phyloP scores from a whole-genome alignment of 2,797 vertebrate species.

The Garrulus glandarius region DNA sequence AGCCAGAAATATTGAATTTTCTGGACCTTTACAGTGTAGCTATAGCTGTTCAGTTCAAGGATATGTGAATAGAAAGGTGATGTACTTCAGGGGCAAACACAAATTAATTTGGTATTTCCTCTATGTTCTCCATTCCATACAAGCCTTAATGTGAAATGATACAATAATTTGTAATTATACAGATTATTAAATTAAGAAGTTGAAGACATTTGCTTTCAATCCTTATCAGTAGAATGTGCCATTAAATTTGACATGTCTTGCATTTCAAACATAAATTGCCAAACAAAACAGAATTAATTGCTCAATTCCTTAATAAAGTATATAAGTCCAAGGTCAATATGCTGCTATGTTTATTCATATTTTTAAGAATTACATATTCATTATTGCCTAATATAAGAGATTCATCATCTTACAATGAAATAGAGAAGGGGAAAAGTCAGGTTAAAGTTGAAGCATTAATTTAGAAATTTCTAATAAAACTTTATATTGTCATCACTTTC shows the following conservation, averaged over 20 bases:
- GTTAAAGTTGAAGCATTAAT: not conserved
- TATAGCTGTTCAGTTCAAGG: not conserved
- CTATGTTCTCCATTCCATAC: not conserved
- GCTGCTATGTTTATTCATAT: not conserved
- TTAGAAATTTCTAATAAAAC: not conserved
- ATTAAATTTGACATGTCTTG: not conserved
- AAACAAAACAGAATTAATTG: constrained; percentile 23
- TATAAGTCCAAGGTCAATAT: not conserved
- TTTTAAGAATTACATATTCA: not conserved
- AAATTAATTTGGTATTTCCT: not conserved
- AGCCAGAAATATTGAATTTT: not conserved
- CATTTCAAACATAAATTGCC: not conserved
- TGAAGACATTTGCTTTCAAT: not conserved
- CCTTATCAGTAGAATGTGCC: not conserved
- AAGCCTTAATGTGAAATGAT: not conserved
- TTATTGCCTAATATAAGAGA: not conserved
- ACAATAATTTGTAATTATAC: not conserved
- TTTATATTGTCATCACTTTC: not conserved
- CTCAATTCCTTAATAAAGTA: not conserved
- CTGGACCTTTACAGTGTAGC: not conserved
- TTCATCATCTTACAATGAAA: not conserved
- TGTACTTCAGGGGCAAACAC: not conserved
- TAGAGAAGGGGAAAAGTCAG: not conserved
- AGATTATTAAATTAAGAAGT: not conserved
- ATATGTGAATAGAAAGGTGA: not conserved